phyloP scores from a whole-genome alignment of 2,113 vertebrate species.

The Phyllopteryx taeniolatus region DNA sequence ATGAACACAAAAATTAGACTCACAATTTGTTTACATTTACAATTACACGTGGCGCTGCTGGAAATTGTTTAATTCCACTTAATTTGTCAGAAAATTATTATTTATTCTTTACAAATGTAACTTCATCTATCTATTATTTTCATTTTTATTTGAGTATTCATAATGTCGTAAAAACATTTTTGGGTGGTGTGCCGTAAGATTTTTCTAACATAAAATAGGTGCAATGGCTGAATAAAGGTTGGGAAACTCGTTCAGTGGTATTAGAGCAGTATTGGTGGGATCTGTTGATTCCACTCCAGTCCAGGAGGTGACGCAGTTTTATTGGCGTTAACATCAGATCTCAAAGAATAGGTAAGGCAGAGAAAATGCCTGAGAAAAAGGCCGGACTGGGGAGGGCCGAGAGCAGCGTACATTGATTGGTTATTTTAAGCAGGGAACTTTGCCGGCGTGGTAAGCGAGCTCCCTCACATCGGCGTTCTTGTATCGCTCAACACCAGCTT shows the following conservation, averaged over 20 bases:
- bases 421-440: slow-evolving; percentile 39
- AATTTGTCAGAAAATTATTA: no score
- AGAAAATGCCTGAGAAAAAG: neutral
- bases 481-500: slow-evolving; percentile 38
- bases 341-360: neutral
- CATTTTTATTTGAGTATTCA: no score
- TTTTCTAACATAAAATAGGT: no score
- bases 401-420: slow-evolving; percentile 53
- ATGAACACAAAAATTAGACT: no score
- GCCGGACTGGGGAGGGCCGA: slow-evolving; percentile 2
- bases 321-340: neutral
- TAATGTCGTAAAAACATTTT: neutral
- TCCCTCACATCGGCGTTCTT: slow-evolving; percentile 36
- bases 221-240: no score
- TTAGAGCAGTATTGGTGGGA: no score
- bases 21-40: no score
- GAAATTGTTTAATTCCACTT: no score
- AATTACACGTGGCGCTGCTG: no score
- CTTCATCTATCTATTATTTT: no score
- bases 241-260: no score
- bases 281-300: slow-evolving; percentile 4
- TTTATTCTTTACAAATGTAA: no score
- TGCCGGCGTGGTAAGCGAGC: slow-evolving; percentile 51
- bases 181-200: neutral
- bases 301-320: slow-evolving; percentile 30